Base-by-base conservation (phyloP, 2,113 vertebrate species). In the Xerus inauris region DNA sequence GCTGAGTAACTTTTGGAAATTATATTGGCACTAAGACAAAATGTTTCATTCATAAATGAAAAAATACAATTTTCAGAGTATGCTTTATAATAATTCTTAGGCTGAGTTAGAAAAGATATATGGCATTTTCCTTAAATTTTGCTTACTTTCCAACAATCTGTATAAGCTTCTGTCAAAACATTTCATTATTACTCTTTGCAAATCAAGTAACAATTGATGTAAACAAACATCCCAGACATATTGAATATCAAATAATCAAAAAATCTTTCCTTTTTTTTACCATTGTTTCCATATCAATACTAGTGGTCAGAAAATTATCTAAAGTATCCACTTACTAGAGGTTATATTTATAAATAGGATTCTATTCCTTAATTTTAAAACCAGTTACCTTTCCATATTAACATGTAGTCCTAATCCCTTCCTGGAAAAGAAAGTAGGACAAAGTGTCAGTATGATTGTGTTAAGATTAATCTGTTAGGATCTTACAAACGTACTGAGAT, bases 1-100 rank as follows among this genome's bases (percentile, higher is more conserved):
- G 45, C 45, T 11, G 26, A 81, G 14, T 69, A 83, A 45, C 57
- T 82, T 91, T 13, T 38, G 32, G 9, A 93, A 97, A 81, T 84
- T 71, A 35, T 6, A 84, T 14, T 76, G 26, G 0, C 1, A 24
- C 9, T 80, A 81, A 80, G 26, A 62, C 76, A 69, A 95, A 94
- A 57, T 59, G 76, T n/a, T 95, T 95, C 17, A 47, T 95, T 95
- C 17, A 47, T 87, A 69, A 87, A 76, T 79, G 1, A 90, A 80
- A 79, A 86, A 11, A 40, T 77, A 47, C 0, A 30, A 49, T 57
- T 94, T 95, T 94, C 40, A 83, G 7, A 8, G 28, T 93, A 38
- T 64, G 16, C 40, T 94, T 69, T 89, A 5, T 28, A 89, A 76
- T 67, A 32, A 30, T 65, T 85, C 30, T 45, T 85, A 49, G 16